Evolutionary conservation across 1,140 invertebrate species (phyloP).

Genomic region (Euschistus heros): DNA sequence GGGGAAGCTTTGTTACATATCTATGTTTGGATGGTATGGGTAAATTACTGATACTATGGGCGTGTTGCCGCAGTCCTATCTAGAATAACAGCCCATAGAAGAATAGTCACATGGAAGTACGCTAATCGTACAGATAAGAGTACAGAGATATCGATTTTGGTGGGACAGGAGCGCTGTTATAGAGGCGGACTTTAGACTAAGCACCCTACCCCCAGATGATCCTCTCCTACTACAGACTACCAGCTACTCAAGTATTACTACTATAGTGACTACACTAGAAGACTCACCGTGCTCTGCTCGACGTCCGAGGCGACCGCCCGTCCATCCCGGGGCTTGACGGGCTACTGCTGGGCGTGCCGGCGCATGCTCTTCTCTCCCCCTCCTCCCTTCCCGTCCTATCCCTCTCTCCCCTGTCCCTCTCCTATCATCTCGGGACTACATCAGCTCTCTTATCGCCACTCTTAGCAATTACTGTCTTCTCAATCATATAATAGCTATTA

Average conservation of each 20-base stretch:
- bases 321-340: constrained; percentile 9
- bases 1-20: no score
- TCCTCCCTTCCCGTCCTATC: not conserved
- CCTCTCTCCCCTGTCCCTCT: not conserved
- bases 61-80: no score
- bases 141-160: not conserved
- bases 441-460: not conserved
- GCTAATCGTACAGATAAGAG: not conserved
- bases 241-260: no score
- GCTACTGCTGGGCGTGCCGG: constrained; percentile 11
- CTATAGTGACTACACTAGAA: no score
- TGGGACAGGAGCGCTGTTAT: not conserved
- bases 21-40: no score
- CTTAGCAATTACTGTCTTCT: not conserved
- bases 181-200: no score
- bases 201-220: no score
- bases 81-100: no score
- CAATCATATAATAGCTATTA: not conserved
- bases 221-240: no score
- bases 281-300: not conserved
- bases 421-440: not conserved
- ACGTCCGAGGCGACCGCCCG: constrained; percentile 2
- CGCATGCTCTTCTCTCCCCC: not conserved
- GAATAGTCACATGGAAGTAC: no score
- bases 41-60: no score